phyloP scores from a whole-genome alignment of 2,888 invertebrate species.

The Lutraria lutraria region DNA sequence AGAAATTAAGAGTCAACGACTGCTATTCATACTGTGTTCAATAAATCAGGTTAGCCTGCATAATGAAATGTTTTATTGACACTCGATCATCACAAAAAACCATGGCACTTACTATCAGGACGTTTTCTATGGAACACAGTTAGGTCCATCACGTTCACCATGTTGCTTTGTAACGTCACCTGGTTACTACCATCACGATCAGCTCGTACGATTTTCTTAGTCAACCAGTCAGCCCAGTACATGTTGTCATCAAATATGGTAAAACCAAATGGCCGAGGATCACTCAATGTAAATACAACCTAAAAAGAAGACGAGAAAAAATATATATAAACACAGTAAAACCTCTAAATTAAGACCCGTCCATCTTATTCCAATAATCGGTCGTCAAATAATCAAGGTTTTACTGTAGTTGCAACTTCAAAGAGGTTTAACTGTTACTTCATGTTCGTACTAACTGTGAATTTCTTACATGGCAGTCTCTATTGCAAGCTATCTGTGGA shows the following conservation, averaged over 20 bases:
- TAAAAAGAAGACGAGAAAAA: constrained; percentile 45
- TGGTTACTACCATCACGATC: constrained; percentile 87
- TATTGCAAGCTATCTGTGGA: background rate
- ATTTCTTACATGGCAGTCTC: background rate
- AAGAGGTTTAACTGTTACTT: no score
- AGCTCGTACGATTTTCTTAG: constrained; percentile 93
- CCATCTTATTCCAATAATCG: no score
- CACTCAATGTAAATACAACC: constrained; percentile 89
- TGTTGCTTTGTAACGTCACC: constrained; percentile 91
- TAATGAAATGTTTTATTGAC: no score
- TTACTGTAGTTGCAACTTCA: no score
- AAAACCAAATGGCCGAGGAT: constrained; percentile 96
- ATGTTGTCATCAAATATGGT: constrained; percentile 95
- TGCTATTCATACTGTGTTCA: no score
- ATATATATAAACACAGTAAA: no score
- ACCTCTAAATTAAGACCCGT: no score
- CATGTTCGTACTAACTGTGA: no score
- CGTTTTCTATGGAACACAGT: constrained; percentile 88
- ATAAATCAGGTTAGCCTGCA: no score
- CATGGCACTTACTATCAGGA: constrained; percentile 82
- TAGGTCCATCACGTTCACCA: constrained; percentile 96
- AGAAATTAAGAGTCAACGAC: no score
- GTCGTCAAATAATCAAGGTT: no score
- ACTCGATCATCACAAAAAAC: no score
- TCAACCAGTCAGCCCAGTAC: constrained; percentile 98